These are phyloP conservation scores for Harpegnathos saltator DNA, from an alignment of 1,140 invertebrate species.

Conservation along the genomic window DNA sequence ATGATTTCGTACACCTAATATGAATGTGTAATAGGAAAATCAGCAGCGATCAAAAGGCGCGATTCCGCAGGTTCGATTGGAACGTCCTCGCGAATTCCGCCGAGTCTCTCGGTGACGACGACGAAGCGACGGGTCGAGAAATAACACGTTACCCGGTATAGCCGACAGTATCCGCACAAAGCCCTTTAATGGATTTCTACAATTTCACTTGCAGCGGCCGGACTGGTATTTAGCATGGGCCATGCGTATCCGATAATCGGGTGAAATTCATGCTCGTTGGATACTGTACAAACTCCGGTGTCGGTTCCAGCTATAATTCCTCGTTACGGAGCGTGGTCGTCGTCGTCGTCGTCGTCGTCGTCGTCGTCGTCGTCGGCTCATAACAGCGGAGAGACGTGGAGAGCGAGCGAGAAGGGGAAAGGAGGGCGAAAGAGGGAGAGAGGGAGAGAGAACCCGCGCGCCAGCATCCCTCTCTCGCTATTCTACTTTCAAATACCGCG, in stretches of 20 bases:
- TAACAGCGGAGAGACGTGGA: slow-evolving; percentile 31
- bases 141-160: slow-evolving; percentile 39
- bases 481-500: slow-evolving; percentile 57
- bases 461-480: slow-evolving; percentile 51
- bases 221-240: slow-evolving; percentile 62
- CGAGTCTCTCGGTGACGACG: background rate
- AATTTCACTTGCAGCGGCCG: slow-evolving; percentile 40
- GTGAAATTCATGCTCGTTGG: slow-evolving; percentile 64
- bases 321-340: slow-evolving; percentile 59
- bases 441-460: background rate
- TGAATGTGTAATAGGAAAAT: no score
- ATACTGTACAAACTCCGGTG: slow-evolving; percentile 41
- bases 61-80: background rate
- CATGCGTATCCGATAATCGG: slow-evolving; percentile 69
- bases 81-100: background rate
- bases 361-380: no score
- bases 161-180: slow-evolving; percentile 55
- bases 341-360: no score
- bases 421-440: background rate
- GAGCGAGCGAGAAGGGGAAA: background rate
- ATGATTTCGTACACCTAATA: no score
- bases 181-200: slow-evolving; percentile 74
- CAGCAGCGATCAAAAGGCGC: no score
- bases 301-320: slow-evolving; percentile 63
- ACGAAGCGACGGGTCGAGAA: background rate